These are phyloP conservation scores for Lophotis ruficrista DNA, from an alignment of 2,113 vertebrate genomes.

Conservation along the genomic window DNA sequence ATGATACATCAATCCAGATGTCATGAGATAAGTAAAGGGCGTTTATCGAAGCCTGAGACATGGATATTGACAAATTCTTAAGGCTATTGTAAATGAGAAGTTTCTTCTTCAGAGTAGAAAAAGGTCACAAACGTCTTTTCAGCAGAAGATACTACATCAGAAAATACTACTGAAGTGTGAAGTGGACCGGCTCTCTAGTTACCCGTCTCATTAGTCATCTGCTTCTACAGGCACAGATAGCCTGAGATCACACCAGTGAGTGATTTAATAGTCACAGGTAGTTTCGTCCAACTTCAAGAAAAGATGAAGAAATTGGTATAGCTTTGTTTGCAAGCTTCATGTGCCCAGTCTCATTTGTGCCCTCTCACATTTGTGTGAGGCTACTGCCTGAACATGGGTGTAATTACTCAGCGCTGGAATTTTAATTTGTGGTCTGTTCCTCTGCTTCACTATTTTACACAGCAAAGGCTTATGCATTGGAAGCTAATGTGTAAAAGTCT, in stretches of 20 bases:
- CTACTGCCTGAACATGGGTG: background rate
- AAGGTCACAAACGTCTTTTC: background rate
- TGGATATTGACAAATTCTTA: background rate
- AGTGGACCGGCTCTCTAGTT: background rate
- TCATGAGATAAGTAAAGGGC: background rate
- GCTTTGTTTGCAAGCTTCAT: background rate
- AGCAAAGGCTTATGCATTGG: background rate
- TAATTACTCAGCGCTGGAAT: background rate
- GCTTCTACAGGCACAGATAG: background rate
- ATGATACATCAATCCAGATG: background rate
- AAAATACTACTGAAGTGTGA: background rate
- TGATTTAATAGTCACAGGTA: background rate
- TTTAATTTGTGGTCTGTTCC: background rate
- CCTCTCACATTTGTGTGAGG: background rate
- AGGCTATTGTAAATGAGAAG: background rate
- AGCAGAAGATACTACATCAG: background rate
- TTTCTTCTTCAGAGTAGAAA: background rate
- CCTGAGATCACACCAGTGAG: background rate
- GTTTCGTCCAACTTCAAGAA: background rate
- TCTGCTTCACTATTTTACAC: background rate
- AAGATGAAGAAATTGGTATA: background rate
- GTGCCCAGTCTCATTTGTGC: background rate
- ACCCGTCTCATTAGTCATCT: background rate
- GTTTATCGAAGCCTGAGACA: background rate
- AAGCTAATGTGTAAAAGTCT: background rate